phyloP scores from a whole-genome alignment of 2,113 vertebrate species.

The Patagioenas fasciata region DNA sequence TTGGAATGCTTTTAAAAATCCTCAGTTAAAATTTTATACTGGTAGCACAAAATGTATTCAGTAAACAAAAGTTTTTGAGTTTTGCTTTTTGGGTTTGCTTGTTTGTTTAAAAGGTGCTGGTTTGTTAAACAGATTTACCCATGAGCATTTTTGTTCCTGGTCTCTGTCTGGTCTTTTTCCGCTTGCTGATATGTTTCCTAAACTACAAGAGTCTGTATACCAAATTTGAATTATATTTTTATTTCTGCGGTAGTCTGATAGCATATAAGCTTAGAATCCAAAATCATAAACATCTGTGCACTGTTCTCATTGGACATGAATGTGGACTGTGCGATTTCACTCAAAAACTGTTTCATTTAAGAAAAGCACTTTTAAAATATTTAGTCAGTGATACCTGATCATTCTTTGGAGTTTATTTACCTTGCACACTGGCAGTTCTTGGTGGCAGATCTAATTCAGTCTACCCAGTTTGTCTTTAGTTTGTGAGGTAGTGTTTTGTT shows the following conservation, averaged over 20 bases:
- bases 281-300: not conserved
- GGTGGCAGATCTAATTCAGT: not conserved
- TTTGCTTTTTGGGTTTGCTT: not conserved
- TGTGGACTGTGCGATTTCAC: not conserved
- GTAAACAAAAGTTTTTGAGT: not conserved
- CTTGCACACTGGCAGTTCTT: not conserved
- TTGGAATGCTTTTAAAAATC: not conserved
- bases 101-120: not conserved
- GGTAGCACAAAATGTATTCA: not conserved
- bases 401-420: not conserved
- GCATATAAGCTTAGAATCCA: not conserved
- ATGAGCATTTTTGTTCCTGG: not conserved
- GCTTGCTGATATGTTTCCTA: not conserved
- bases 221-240: not conserved
- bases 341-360: not conserved
- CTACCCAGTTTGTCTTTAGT: not conserved
- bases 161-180: not conserved
- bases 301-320: not conserved
- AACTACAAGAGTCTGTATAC: not conserved
- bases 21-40: not conserved
- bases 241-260: not conserved
- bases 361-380: not conserved
- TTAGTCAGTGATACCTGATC: not conserved
- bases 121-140: not conserved
- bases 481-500: not conserved